Conservation (phyloP, 2,113 vertebrate species). For the Vanacampus margaritifer region DNA sequence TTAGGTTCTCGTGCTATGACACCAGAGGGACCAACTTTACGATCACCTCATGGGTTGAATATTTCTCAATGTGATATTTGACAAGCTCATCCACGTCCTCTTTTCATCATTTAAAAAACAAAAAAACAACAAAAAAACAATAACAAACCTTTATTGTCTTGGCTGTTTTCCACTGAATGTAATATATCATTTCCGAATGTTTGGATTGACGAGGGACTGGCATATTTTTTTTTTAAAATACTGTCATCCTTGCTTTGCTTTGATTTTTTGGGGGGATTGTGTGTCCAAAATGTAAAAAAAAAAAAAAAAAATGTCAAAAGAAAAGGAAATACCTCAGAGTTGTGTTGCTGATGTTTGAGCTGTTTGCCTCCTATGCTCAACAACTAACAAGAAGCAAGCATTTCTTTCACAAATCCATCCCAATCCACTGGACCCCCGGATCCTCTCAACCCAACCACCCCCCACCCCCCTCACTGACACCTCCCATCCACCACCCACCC, state of each 20-base stretch:
- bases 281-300: conserved; percentile 47
- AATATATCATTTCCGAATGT: conserved; percentile 40
- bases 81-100: conserved; percentile 52
- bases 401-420: background rate
- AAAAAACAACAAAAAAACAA: conserved; percentile 22
- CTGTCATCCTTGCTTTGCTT: conserved; percentile 44
- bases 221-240: conserved; percentile 34
- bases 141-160: conserved; percentile 35
- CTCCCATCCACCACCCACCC: conserved; percentile 1
- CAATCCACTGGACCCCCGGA: conserved; percentile 53
- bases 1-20: conserved; percentile 36
- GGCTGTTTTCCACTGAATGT: conserved; percentile 61
- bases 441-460: conserved; percentile 79
- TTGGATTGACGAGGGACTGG: conserved; percentile 62
- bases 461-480: conserved; percentile 25
- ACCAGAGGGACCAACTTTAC: conserved; percentile 72
- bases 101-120: conserved; percentile 33
- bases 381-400: background rate
- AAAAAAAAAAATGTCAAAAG: conserved; percentile 59
- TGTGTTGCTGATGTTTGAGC: conserved; percentile 63
- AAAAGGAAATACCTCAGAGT: conserved; percentile 78
- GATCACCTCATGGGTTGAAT: conserved; percentile 71
- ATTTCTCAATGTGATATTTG: conserved; percentile 49
- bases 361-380: conserved; percentile 37
- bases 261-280: conserved; percentile 28